Base-by-base conservation (phyloP, 2,113 vertebrate species). In the Phoxinus phoxinus region DNA sequence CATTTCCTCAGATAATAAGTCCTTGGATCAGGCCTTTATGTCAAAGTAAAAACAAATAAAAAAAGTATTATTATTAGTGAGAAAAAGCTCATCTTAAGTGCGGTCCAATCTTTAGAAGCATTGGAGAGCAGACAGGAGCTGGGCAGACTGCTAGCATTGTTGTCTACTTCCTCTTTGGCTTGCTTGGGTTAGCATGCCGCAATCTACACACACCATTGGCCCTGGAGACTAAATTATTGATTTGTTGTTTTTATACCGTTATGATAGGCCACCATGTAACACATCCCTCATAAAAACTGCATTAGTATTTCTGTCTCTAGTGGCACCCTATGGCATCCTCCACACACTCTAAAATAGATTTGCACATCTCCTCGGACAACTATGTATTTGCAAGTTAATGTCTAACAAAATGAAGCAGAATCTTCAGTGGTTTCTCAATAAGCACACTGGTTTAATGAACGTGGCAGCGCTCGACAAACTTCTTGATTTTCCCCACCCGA, bases 251-350 rank as follows among this genome's bases (percentile, higher is more conserved):
- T 63, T 53, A 63, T 63, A 19, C 51, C 11, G 58, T 61, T 80
- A 80, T 80, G 78, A 80, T 80, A 80, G 78, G 78, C 78, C 58
- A 80, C 58, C 41, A 13, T 65, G 37, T 63, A 63, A 80, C 78
- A 63, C n/a, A 80, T 63, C 78, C 23, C 58, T 80, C 78, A 80
- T 80, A 63, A 80, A 80, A 44, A 63, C 32, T 80, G 58, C 78
- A 80, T 80, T 59, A 61, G 32, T 44, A 35, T 27, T 30, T 65
- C 32, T 63, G 58, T 41, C 37, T 80, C 78, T 61, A 17, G 78
- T 80, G 78, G 12, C 78, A 44, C 23, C 35, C 56, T 41, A 37
- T 59, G 78, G 69, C 37, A 63, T 74, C 37, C 15, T 80, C 23
- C 58, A 61, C 78, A 15, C 58, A 19, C 23, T 25, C 23, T 41